phyloP scores from a whole-genome alignment of 2,797 vertebrate species.

The Crax fasciolata region DNA sequence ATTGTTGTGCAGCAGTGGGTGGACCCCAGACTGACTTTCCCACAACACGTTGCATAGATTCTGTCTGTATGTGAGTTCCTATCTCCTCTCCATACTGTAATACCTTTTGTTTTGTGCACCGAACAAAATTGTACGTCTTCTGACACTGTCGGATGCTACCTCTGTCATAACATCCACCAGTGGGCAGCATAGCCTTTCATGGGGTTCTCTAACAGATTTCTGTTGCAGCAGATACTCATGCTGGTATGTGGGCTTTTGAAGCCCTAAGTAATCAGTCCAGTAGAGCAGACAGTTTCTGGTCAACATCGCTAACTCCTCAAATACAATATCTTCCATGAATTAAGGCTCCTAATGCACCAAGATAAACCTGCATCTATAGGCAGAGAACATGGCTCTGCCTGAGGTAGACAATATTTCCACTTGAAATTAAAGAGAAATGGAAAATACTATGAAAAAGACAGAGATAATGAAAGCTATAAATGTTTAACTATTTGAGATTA shows the following conservation, averaged over 20 bases:
- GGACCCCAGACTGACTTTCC: not conserved
- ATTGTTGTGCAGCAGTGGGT: not conserved
- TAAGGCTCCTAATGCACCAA: not conserved
- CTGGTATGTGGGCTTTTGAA: not conserved
- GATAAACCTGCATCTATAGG: not conserved
- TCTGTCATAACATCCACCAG: not conserved
- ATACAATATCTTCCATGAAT: not conserved
- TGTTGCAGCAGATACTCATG: not conserved
- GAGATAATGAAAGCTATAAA: not conserved
- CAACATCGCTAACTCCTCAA: not conserved
- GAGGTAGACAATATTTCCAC: not conserved
- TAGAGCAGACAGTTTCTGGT: fast-evolving
- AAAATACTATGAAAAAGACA: not conserved
- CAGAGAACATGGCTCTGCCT: not conserved
- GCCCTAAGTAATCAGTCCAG: not conserved
- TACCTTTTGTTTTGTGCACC: not conserved
- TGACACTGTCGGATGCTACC: fast-evolving
- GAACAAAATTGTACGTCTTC: not conserved
- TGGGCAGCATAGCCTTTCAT: not conserved
- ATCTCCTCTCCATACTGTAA: not conserved
- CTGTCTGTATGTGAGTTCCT: not conserved
- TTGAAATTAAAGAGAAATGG: not conserved
- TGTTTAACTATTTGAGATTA: not conserved
- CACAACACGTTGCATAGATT: not conserved
- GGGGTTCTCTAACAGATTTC: not conserved